Percentiles rank a stretch among this genome's conserved stretches.
Conservation (phyloP, 2,888 invertebrate genomes). For the Chloroclystis v-ata region DNA sequence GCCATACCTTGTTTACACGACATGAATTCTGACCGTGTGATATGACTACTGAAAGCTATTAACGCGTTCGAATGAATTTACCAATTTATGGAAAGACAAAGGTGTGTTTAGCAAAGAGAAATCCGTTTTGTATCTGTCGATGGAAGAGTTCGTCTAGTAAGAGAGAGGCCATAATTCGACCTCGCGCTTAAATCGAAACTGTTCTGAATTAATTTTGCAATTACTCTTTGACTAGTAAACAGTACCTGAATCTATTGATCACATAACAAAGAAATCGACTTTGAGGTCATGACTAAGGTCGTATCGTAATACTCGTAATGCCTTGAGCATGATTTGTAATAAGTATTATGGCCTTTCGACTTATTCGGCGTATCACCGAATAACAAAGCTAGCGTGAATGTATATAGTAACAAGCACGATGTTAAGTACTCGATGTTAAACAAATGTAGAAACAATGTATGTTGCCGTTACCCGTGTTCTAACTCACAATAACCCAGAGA, state of each 20-base stretch:
- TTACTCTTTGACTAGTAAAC: conserved; percentile 14
- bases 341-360: conserved; percentile 4
- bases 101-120: conserved; percentile 12
- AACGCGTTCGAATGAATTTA: conserved; percentile 26
- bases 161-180: conserved; percentile 12
- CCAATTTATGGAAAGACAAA: conserved; percentile 18
- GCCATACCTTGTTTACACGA: conserved; percentile 37
- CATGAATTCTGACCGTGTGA: conserved; percentile 29
- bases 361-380: conserved; percentile 2
- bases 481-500: conserved; percentile 42
- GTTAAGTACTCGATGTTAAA: conserved; percentile 10
- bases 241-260: conserved; percentile 4
- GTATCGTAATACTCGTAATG: conserved; percentile 1
- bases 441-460: conserved; percentile 27
- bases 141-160: background rate
- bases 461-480: conserved; percentile 28
- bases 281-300: conserved; percentile 19
- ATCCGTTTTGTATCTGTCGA: conserved; percentile 1
- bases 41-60: conserved; percentile 27
- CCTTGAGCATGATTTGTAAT: conserved; percentile 17
- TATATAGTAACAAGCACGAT: background rate
- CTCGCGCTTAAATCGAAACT: conserved; percentile 12
- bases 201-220: conserved; percentile 10
- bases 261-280: conserved; percentile 17
- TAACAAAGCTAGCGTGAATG: conserved; percentile 3